Percentiles rank a stretch among this genome's conserved stretches.
These are phyloP conservation scores for Mylabris sibirica DNA, from an alignment of 2,888 invertebrate genomes.

Conservation along the genomic window DNA sequence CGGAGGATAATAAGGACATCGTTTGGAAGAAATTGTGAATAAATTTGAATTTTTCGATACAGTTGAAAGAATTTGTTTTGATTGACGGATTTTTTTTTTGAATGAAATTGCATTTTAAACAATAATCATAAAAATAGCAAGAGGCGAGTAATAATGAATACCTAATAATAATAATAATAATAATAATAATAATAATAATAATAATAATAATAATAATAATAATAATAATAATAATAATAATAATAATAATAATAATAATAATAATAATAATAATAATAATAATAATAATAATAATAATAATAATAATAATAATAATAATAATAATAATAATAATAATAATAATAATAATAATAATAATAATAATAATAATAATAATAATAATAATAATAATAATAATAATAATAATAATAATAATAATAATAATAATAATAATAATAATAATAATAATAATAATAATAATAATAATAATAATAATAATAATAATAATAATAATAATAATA, in stretches of 20 bases:
- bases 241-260: not conserved
- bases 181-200: not conserved
- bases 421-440: not conserved
- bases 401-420: slow-evolving; percentile 3
- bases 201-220: not conserved
- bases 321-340: not conserved
- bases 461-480: not conserved
- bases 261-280: not conserved
- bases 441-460: not conserved
- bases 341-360: not conserved
- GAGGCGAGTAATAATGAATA: not conserved
- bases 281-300: not conserved
- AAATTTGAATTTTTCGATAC: not conserved
- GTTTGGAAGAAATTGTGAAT: slow-evolving; percentile 3
- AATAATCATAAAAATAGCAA: not conserved
- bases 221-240: not conserved
- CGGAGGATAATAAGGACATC: slow-evolving; percentile 1
- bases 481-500: not conserved
- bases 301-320: slow-evolving; percentile 3
- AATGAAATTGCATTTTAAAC: not conserved
- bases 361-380: not conserved
- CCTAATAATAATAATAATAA: not conserved
- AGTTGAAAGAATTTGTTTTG: not conserved
- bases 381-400: not conserved
- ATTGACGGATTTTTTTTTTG: slow-evolving; percentile 4